These are phyloP conservation scores for Cepaea nemoralis DNA, from an alignment of 1,140 invertebrate genomes.

Conservation along the genomic window DNA sequence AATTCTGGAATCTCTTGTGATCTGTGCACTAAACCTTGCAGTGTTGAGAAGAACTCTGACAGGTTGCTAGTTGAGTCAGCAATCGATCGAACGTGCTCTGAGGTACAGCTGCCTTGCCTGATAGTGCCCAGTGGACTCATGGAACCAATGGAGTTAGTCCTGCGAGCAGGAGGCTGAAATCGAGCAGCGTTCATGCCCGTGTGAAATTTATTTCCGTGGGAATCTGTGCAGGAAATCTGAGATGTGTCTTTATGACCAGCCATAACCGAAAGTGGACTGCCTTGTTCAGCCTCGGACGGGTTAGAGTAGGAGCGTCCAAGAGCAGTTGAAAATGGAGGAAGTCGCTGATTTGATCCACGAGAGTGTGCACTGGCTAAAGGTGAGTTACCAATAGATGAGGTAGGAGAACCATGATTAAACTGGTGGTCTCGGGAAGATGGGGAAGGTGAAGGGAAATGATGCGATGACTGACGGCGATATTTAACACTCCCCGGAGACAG, in stretches of 20 bases:
- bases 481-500: constrained; percentile 46
- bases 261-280: constrained; percentile 17
- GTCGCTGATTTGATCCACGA: neutral
- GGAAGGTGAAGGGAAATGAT: constrained; percentile 20
- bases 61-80: constrained; percentile 58
- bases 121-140: constrained; percentile 16
- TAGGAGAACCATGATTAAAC: constrained; percentile 39
- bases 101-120: constrained; percentile 19
- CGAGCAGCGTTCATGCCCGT: neutral
- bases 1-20: constrained; percentile 50
- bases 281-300: constrained; percentile 25
- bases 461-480: constrained; percentile 16
- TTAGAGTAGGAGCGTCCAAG: constrained; percentile 31
- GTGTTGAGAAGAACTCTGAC: constrained; percentile 51
- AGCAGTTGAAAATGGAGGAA: constrained; percentile 30
- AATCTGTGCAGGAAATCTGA: constrained; percentile 8
- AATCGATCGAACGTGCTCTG: constrained; percentile 38
- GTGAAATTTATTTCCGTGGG: constrained; percentile 4
- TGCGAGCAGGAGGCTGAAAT: constrained; percentile 24
- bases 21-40: constrained; percentile 49
- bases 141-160: constrained; percentile 21
- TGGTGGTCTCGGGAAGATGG: constrained; percentile 34
- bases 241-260: constrained; percentile 28
- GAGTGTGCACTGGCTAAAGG: neutral
- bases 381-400: constrained; percentile 38